Base-by-base conservation (phyloP, 1,140 invertebrate species). In the Panonychus citri region DNA sequence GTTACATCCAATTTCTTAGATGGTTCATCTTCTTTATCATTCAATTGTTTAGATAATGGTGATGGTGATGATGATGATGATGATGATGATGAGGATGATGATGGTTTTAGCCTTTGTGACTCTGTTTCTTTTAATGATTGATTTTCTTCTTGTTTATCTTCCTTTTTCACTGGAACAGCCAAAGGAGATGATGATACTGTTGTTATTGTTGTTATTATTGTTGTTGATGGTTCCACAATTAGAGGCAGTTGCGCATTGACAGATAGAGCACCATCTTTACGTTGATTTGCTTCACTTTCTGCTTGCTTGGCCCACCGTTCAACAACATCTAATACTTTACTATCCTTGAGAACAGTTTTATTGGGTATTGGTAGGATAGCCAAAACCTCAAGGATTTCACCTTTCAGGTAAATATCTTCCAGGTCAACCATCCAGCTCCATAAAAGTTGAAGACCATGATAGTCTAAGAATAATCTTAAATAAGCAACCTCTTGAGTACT, bases 391-490 rank as follows among this genome's bases (percentile, higher is more conserved):
- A 64, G 48, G 49, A 65, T 62, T 52, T 59, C 57, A 15, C n/a
- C 49, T 59, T 63, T 62, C 10, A 65, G 57, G 40, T 63, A 55
- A 24, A 43, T 25, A 37, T 62, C 57, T 42, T 60, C 64, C 12
- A 78, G 73, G 64, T 83, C 80, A 62, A 78, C 77, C 77, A 93
- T 91, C 79, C 90, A 95, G 43, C 83, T 85, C 73, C 87, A 87
- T 42, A 96, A 73, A 26, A 95, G 69, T 12, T 82, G 74, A 28
- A 96, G 71, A 1, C 89, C 90, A 66, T 94, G 86, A 71, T 95
- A 95, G 72, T 94, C 90, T 17, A 95, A 72, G 69, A 95, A 94
- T 27, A 95, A 73, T 27, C 89, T 71, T 19, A 73, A 61, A 64
- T 70, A 74, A 13, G 68, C 69, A 34, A 64, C 61, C 57, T 73